A percentile compares a stretch with the other conserved stretches of the same genome.
Conservation (phyloP, 2,797 vertebrate species). For the Argyrosomus regius region DNA sequence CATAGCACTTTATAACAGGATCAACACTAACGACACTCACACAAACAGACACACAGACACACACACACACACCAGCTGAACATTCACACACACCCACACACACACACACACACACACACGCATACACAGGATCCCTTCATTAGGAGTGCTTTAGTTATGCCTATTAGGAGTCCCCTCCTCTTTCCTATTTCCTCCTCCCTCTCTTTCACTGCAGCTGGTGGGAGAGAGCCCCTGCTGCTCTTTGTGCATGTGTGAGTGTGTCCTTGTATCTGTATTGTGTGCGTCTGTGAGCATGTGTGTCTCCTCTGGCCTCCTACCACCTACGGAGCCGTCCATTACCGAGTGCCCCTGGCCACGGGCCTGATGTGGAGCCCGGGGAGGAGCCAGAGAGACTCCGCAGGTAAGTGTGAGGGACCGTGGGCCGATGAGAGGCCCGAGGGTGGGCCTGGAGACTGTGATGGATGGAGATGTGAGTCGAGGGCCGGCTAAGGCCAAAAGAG, state of each 20-base stretch:
- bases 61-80: conserved; percentile 11
- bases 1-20: conserved; percentile 86
- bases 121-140: conserved; percentile 75
- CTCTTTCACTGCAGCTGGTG: conserved; percentile 87
- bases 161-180: conserved; percentile 81
- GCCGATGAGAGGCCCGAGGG: conserved; percentile 71
- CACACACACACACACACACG: conserved; percentile 36
- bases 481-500: conserved; percentile 78
- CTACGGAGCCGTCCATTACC: conserved; percentile 86
- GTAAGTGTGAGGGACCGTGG: conserved; percentile 77
- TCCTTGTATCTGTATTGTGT: conserved; percentile 69
- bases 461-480: conserved; percentile 76
- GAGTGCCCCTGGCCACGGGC: conserved; percentile 85
- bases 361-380: conserved; percentile 77
- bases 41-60: conserved; percentile 40
- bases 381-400: conserved; percentile 84
- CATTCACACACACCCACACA: conserved; percentile 15
- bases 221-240: conserved; percentile 81
- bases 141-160: conserved; percentile 85
- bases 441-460: conserved; percentile 79
- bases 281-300: conserved; percentile 63
- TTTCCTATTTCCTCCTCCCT: conserved; percentile 84
- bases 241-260: conserved; percentile 63
- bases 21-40: conserved; percentile 77
- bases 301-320: conserved; percentile 78